Evolutionary conservation across 2,888 invertebrate species (phyloP).

Genomic region (Volucella inflata): DNA sequence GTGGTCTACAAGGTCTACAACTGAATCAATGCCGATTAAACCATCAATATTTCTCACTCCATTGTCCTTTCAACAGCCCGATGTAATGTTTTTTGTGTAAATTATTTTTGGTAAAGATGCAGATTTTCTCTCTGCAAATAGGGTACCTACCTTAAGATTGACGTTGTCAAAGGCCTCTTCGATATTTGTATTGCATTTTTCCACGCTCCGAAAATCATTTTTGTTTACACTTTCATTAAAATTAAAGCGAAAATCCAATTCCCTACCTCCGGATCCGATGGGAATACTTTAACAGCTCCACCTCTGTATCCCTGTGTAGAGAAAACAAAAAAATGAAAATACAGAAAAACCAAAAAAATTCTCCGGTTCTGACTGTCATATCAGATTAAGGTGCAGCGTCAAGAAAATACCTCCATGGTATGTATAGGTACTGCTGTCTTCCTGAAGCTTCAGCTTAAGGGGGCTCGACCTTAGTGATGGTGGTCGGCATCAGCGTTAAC

Average conservation of each 20-base stretch:
- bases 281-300: slow-evolving; percentile 8
- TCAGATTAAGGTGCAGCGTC: slow-evolving; percentile 30
- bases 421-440: background rate
- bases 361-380: background rate
- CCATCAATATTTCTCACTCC: too few species aligned
- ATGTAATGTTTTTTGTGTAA: too few species aligned
- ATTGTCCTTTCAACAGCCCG: too few species aligned
- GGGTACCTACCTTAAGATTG: too few species aligned
- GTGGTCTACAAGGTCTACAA: too few species aligned
- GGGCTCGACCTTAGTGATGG: slow-evolving; percentile 19
- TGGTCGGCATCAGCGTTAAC: slow-evolving; percentile 12
- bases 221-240: slow-evolving; percentile 12
- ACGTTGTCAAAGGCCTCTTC: too few species aligned
- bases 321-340: background rate
- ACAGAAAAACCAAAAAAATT: background rate
- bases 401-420: slow-evolving; percentile 8
- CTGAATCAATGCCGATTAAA: too few species aligned
- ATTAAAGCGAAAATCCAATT: background rate
- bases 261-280: background rate
- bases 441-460: background rate
- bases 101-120: too few species aligned
- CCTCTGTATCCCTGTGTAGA: background rate
- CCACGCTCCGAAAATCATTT: background rate
- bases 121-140: too few species aligned
- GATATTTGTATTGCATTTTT: too few species aligned